Conservation (phyloP, 2,888 invertebrate genomes). For the Pseudococcus longispinus region DNA sequence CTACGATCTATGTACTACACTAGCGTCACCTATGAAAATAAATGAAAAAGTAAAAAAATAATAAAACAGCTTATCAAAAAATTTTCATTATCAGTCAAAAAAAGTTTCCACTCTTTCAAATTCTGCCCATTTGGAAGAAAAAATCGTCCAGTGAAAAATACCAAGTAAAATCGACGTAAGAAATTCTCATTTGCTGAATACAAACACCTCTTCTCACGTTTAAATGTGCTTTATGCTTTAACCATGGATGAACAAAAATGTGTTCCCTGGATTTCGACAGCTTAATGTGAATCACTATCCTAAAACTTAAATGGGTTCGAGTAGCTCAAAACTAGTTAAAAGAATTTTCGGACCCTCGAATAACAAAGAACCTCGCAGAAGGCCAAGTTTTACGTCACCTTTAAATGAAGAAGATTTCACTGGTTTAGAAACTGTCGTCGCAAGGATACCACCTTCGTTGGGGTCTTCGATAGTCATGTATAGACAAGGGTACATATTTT, state of each 20-base stretch:
- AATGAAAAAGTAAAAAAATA: no score
- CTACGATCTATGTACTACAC: no score
- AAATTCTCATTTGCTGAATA: not conserved
- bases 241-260: not conserved
- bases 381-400: not conserved
- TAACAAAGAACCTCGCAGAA: not conserved
- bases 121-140: no score
- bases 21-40: not conserved
- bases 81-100: no score
- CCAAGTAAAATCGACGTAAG: not conserved
- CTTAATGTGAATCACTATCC: not conserved
- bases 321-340: constrained; percentile 37
- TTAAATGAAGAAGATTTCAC: not conserved
- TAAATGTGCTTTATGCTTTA: not conserved
- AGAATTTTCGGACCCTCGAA: not conserved
- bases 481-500: constrained; percentile 40
- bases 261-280: not conserved
- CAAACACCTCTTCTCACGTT: not conserved
- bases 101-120: no score
- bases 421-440: not conserved
- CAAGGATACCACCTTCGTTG: constrained; percentile 24
- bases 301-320: constrained; percentile 41
- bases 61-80: no score
- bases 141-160: no score
- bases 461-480: constrained; percentile 35